Evolutionary conservation across 1,140 invertebrate species (phyloP), one percentile per base, ranked within the genome.

Genomic region (Archivesica marissinica): DNA sequence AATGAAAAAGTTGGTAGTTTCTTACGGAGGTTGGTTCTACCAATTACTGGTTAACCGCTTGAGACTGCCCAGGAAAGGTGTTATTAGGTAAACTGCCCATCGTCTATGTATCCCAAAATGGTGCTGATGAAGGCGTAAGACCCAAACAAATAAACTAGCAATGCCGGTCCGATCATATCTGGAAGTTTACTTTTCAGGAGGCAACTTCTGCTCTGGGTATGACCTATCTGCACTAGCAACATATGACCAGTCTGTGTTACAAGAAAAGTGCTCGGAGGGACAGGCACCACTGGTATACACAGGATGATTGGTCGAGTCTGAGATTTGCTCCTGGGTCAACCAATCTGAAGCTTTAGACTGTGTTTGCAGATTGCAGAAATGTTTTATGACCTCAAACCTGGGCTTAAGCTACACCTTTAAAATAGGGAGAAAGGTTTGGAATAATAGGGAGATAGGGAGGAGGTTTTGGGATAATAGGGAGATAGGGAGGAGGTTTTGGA

Each of bases 171-270:
- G 41, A 44, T 17, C 23, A 28, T 59, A 9, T 59, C 6, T 9
- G 23, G 23, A 59, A 9, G 9, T n/a, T 33, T 0, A 25, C 52
- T 15, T 44, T 85, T 17, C 59, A 85, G 82, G 82, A 52, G 82
- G 82, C 7, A 85, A 85, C 54, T 85, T 85, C 41, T 85, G 82
- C 70, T 74, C 82, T 38, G 74, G 74, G 20, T 85, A 52, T 85
- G 82, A 85, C 25, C 38, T 85, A 2, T 66, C 74, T 13, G 25
- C 82, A 20, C 25, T 85, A 41, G 75, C 80, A n/a, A 13, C 80
- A 33, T 33, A 44, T 64, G 23, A 68, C 13, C n/a, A 35, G 11
- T 20, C n/a, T 15, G 30, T 68, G 35, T 61, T 39, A 15, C n/a
- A 83, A 47, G 28, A 33, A 72, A 23, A 50, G 44, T 50, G 28